phyloP scores from a whole-genome alignment of 2,797 vertebrate genomes.

The Onychomys torridus region DNA sequence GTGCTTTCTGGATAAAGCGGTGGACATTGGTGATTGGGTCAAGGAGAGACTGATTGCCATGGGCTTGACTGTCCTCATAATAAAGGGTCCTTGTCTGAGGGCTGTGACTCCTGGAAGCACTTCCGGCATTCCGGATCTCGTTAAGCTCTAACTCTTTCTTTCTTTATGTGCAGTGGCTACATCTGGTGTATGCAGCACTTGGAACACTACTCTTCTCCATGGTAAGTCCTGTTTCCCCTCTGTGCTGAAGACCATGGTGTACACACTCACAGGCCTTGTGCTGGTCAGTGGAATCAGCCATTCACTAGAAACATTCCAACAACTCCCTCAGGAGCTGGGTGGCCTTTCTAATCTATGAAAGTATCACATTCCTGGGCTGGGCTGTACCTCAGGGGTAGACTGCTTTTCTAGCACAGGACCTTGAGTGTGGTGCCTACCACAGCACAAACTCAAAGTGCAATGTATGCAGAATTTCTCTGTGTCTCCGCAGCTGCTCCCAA shows the following conservation, averaged over 20 bases:
- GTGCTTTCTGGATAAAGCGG: background rate
- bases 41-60: background rate
- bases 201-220: slow-evolving; percentile 91
- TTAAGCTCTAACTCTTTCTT: background rate
- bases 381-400: background rate
- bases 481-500: background rate
- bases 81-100: background rate
- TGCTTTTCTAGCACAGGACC: background rate
- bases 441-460: background rate
- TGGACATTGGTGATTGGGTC: background rate
- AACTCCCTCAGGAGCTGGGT: background rate
- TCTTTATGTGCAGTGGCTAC: slow-evolving; percentile 87
- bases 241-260: background rate
- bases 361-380: background rate
- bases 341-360: background rate
- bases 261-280: background rate
- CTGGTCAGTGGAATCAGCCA: background rate
- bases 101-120: background rate
- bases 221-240: slow-evolving; percentile 85
- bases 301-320: background rate
- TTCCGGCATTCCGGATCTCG: background rate
- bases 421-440: background rate
- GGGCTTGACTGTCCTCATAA: background rate
- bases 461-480: background rate
- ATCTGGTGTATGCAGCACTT: slow-evolving; percentile 88